Conservation (phyloP, 2,888 invertebrate genomes). For the Argynnis bischoffii region DNA sequence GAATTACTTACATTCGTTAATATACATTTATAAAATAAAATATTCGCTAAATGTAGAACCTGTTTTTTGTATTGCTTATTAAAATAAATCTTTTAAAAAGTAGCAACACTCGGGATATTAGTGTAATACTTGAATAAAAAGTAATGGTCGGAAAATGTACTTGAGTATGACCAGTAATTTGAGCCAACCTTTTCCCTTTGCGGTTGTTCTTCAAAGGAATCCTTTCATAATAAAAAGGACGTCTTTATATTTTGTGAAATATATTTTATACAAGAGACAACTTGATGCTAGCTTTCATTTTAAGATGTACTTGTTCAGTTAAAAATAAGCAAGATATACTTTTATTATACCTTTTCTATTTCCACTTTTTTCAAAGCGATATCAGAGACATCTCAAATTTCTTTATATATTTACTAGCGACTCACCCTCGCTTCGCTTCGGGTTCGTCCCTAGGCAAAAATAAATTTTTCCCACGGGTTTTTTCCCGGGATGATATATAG, state of each 20-base stretch:
- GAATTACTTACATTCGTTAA: too few species aligned
- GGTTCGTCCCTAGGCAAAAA: too few species aligned
- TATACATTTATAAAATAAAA: too few species aligned
- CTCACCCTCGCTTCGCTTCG: too few species aligned
- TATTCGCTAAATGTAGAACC: too few species aligned
- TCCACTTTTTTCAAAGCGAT: too few species aligned
- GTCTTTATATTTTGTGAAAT: conserved; percentile 16
- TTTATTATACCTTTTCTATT: neutral
- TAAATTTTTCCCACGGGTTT: too few species aligned
- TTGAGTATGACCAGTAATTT: conserved; percentile 24
- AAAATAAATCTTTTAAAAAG: neutral
- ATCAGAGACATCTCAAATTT: too few species aligned
- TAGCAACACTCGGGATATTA: neutral
- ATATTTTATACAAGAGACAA: conserved; percentile 15
- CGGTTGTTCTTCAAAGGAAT: conserved; percentile 17
- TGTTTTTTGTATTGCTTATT: too few species aligned
- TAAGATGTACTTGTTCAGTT: neutral
- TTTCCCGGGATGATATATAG: too few species aligned
- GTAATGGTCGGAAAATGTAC: conserved; percentile 25
- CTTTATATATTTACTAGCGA: too few species aligned
- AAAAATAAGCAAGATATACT: neutral
- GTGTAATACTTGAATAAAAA: conserved; percentile 9
- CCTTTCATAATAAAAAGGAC: conserved; percentile 16
- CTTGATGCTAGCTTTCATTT: neutral
- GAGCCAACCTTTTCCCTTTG: conserved; percentile 20